phyloP scores from a whole-genome alignment of 2,113 vertebrate species.

The Gorsachius goisagi region DNA sequence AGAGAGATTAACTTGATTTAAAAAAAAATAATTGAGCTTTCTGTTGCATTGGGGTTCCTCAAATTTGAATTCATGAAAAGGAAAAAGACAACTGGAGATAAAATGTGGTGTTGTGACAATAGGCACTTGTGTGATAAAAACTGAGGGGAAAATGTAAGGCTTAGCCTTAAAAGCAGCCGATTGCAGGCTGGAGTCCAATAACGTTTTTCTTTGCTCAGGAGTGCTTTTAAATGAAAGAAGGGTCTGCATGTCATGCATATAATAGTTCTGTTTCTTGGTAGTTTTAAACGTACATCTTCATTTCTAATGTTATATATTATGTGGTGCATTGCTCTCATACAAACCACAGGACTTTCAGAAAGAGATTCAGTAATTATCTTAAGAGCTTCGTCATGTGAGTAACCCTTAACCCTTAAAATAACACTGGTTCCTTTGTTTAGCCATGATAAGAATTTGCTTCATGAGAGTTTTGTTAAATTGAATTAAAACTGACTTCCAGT shows the following conservation, averaged over 20 bases:
- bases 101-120: neutral
- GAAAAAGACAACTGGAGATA: neutral
- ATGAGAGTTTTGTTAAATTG: neutral
- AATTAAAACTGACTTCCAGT: neutral
- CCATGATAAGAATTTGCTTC: neutral
- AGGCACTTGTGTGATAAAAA: neutral
- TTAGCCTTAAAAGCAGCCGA: neutral
- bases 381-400: neutral
- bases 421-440: neutral
- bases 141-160: neutral
- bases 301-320: neutral
- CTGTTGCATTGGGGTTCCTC: neutral
- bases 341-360: neutral
- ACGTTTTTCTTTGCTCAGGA: neutral
- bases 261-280: neutral
- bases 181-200: neutral
- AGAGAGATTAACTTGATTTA: neutral
- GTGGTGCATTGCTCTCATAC: neutral
- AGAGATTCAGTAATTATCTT: neutral
- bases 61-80: neutral
- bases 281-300: neutral
- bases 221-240: neutral
- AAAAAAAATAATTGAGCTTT: neutral
- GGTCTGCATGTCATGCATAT: neutral
- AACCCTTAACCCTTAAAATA: neutral